Evolutionary conservation across 1,140 invertebrate genomes (phyloP), one percentile per base, ranked within the genome.

Genomic region (Matsumurasca onukii): DNA sequence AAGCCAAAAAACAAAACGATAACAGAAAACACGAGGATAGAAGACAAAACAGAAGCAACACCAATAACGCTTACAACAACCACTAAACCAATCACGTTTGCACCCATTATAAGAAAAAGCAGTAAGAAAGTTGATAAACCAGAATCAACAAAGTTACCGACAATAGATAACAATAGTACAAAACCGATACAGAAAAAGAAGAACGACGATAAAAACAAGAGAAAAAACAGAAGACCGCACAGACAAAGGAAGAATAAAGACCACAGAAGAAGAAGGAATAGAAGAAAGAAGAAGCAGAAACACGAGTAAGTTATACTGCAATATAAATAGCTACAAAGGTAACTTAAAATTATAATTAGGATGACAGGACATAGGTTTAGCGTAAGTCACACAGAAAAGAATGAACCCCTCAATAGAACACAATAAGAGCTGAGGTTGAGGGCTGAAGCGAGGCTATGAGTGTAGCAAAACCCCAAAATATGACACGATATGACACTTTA

Each of bases 121-220:
- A 39, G 17, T 39, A 39, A 39, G 17, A 39, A 39, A 39, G 34
- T 39, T 39, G 17, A 39, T 39, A 39, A 9, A 39, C 5, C 34
- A 9, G 17, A 5, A 39, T 39, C 34, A 17, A 39, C 34, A 39
- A 17, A 9, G 17, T 9, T 39, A 39, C 34, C 34, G 34, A 39
- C 17, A 9, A 17, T 17, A 39, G 34, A 39, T 39, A 39, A 39
- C 80, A 81, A 39, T 17, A 39, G 34, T 39, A 39, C 34, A 39
- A 17, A 9, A 39, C 5, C 34, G 34, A 17, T 39, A 9, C 5
- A 65, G 79, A 66, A 81, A 80, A 72, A 72, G 80, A 25, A 68
- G 49, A 52, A 12, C 3, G 20, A 22, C 20, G 12, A 52, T 5
- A 52, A 52, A 22, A 52, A 20, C 22, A 29, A 59, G 55, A 59